A percentile compares a stretch with the other conserved stretches of the same genome.
Evolutionary conservation across 2,888 invertebrate species (phyloP).

Genomic region (Pristionchus arcanus): DNA sequence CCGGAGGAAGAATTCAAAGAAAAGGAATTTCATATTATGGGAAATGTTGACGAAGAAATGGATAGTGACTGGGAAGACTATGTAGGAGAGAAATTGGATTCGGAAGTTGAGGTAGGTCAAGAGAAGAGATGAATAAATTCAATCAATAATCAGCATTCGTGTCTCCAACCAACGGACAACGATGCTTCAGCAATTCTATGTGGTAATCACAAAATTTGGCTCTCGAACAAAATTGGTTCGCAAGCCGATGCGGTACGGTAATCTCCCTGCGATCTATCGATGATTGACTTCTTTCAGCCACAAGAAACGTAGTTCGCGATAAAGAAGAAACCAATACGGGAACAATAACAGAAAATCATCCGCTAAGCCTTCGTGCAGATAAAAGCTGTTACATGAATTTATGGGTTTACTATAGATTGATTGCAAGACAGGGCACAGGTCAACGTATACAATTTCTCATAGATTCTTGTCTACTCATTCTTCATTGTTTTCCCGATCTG

Average conservation of each 20-base stretch:
- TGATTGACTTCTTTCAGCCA: neutral
- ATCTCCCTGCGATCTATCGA: neutral
- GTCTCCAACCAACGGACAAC: neutral
- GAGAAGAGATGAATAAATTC: neutral
- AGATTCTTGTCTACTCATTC: neutral
- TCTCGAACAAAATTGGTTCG: neutral
- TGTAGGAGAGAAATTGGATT: neutral
- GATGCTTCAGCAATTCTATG: neutral
- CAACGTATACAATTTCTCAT: neutral
- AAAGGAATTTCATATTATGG: neutral
- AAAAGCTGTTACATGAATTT: neutral
- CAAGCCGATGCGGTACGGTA: constrained; percentile 2
- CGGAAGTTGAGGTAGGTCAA: neutral
- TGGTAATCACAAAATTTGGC: neutral
- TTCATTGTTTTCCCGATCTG: neutral
- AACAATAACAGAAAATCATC: constrained; percentile 7
- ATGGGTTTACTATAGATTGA: neutral
- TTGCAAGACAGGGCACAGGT: no score
- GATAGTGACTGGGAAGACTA: neutral
- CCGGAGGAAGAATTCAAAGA: neutral
- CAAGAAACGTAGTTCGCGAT: neutral
- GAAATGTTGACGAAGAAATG: constrained; percentile 32
- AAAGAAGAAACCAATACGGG: neutral
- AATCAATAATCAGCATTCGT: constrained; percentile 4
- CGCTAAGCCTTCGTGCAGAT: neutral